Evolutionary conservation across 2,888 invertebrate genomes (phyloP).

Genomic region (Drosophila austrosaltans): DNA sequence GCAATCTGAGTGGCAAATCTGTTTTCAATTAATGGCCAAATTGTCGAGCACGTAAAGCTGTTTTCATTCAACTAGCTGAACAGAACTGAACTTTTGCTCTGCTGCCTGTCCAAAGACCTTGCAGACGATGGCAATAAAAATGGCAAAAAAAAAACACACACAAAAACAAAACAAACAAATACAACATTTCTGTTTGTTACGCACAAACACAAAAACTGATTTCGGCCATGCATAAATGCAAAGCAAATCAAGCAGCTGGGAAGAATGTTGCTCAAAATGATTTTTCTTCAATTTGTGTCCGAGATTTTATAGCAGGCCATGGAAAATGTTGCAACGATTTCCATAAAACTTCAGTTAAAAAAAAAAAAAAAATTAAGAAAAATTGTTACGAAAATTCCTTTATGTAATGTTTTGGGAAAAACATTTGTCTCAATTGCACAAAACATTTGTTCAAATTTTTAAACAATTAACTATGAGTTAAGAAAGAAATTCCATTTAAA

Average conservation of each 20-base stretch:
- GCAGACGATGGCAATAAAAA: slow-evolving; percentile 1
- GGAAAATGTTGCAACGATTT: neutral
- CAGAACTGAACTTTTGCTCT: slow-evolving; percentile 3
- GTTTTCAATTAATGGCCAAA: slow-evolving; percentile 76
- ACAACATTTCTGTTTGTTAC: slow-evolving; percentile 20
- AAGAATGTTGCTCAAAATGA: neutral
- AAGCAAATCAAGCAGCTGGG: neutral
- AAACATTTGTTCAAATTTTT: too few relatives aligned
- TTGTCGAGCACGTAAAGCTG: slow-evolving; percentile 66
- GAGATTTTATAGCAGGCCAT: neutral
- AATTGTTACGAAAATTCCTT: neutral
- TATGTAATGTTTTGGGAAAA: neutral
- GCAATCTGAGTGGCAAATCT: slow-evolving; percentile 73
- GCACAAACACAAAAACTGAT: slow-evolving; percentile 12
- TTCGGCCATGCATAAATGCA: slow-evolving; percentile 9
- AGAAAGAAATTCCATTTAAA: too few relatives aligned
- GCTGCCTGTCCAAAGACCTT: neutral
- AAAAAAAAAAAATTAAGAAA: neutral
- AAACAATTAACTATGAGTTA: too few relatives aligned
- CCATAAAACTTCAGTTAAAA: neutral
- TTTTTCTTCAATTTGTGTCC: slow-evolving; percentile 3
- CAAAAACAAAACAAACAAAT: slow-evolving; percentile 13
- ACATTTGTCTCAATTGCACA: too few relatives aligned
- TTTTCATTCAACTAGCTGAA: slow-evolving; percentile 21
- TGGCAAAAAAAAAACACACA: neutral